Evolutionary conservation across 2,888 invertebrate genomes (phyloP), one percentile per base, ranked within the genome.

Genomic region (Chloromyia formosa): DNA sequence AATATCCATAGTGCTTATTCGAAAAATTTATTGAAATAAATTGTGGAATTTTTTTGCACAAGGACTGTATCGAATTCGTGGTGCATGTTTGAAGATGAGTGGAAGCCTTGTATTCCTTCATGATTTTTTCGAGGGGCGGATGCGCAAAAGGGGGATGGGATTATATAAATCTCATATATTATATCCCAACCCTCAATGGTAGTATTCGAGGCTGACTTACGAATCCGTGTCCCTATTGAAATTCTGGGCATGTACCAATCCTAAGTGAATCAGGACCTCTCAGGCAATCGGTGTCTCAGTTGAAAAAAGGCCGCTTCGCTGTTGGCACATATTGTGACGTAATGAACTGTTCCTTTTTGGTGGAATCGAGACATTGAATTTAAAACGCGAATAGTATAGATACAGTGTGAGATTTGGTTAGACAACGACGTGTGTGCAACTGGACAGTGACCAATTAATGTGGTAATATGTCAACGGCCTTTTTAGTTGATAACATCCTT

Each of bases 401-500:
- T 35, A 7, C 27, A 45, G n/a, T 20, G 16, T 10, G 16, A 10
- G 49, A 66, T 66, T 35, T 66, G 5, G 66, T 22, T 7, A 4
- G 27, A 35, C 27, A 35, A 35, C 27, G 27, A 35, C 27, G 7
- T 35, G 27, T 35, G 27, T 35, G 7, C 23, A 42, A 58, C 58
- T n/a, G 71, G 49, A 45, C 22, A 66, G 66, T 56, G 40, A 56
- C 1, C 40, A 58, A 56, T 22, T 71, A 18, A n/a, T 16, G 58
- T 12, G 54, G 20, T 69, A 78, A 76, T 73, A 85, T 85, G 85
- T 85, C 84, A 80, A 84, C 84, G 75, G 83, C 84, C 54, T 84
- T 85, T 76, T 79, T 85, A 77, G 82, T 84, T 78, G 84, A 85
- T 79, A 85, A 84, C 77, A 81, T 84, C 78, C 80, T 85, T 76